Evolutionary conservation across 2,888 invertebrate genomes (phyloP), one percentile per base, ranked within the genome.

Genomic region (Apeira syringaria): DNA sequence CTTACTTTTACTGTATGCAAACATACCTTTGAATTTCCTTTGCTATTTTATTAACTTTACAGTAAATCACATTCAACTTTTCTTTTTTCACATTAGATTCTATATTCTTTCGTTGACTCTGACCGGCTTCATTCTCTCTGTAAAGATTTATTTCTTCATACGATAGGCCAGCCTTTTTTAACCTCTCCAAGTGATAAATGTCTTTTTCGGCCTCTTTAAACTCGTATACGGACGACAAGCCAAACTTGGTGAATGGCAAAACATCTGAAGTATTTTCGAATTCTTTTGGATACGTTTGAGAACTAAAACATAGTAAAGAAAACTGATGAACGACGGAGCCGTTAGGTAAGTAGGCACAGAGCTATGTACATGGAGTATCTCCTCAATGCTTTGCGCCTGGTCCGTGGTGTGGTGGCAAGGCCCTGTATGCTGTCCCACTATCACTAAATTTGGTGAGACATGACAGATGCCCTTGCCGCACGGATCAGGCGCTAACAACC

Each of bases 111-210:
- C 65, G 68, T 22, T 73, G 67, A 18, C 76, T 70, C 9, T 79
- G 47, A 1, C 87, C 88, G 12, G 78, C 76, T 63, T 90, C 80
- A 56, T 82, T 81, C 33, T 90, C 90, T 26, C 78, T 68, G 33
- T 87, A 87, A n/a, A 92, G 50, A 54, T 86, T 75, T 10, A 91
- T 80, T 68, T 92, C 92, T 3, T 90, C 84, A 32, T 74, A 65
- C 2, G 82, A 74, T 3, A 92, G 66, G 18, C 90, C 91, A 25
- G 77, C 79, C 32, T 78, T 83, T 54, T 85, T 91, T 32, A 92
- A 58, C 62, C 73, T 71, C 65, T 91, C 91, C 25, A 81, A 59
- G 55, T 80, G 67, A 26, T 83, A 70, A 11, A 84, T 58, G 30
- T 82, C 74, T 26, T 79, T 66, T 46, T 89, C 76, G 1, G 74